Evolutionary conservation across 2,113 vertebrate species (phyloP).

Genomic region (Lophius piscatorius): DNA sequence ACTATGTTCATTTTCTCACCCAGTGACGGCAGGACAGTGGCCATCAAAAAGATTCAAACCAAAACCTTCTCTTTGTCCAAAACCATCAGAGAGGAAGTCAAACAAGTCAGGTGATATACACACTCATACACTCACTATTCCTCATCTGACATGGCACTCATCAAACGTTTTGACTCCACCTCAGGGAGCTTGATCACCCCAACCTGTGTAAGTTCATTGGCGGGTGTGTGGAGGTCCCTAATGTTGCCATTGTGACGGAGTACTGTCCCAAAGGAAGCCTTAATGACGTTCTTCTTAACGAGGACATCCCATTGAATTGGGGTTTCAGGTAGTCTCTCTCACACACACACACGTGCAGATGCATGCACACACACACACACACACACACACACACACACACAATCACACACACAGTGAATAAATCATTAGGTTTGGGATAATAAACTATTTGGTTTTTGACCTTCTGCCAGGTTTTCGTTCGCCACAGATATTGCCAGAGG

Average conservation of each 20-base stretch:
- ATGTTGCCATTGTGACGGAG: conserved; percentile 87
- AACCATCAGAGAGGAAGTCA: conserved; percentile 85
- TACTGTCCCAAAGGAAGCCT: conserved; percentile 89
- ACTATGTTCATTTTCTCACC: conserved; percentile 24
- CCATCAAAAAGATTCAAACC: conserved; percentile 86
- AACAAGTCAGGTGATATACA: conserved; percentile 83
- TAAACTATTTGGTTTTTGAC: accelerated
- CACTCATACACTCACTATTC: background rate
- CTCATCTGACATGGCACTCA: background rate
- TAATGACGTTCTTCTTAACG: conserved; percentile 83
- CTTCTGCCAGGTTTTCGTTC: conserved; percentile 84
- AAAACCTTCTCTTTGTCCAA: conserved; percentile 83
- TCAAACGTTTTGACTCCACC: background rate
- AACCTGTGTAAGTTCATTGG: conserved; percentile 89
- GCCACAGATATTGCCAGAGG: conserved; percentile 84
- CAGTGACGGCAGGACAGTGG: conserved; percentile 85
- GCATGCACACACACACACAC: background rate
- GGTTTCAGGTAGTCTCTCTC: conserved; percentile 89
- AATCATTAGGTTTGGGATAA: background rate
- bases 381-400: background rate
- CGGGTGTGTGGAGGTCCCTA: conserved; percentile 84
- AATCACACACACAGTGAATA: conserved; percentile 1
- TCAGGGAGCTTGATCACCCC: conserved; percentile 88
- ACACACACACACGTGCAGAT: too few species aligned
- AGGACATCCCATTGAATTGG: conserved; percentile 88